Base-by-base conservation (phyloP, 2,888 invertebrate genomes). In the Caprella mutica region DNA sequence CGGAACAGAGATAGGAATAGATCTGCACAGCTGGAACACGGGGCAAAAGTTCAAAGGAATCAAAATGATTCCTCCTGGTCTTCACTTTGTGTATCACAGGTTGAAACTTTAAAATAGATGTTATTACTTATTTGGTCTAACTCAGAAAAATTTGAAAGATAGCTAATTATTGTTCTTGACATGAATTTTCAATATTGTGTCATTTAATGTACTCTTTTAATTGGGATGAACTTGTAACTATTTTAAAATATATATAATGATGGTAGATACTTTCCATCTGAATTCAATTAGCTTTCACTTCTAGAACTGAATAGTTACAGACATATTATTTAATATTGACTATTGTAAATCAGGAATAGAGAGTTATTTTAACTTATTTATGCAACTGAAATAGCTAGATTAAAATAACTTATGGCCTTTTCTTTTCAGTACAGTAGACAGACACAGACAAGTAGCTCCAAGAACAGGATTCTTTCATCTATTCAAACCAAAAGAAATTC, bases 21-120 rank as follows among this genome's bases (percentile, higher is more conserved):
- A 98, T 73, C 78, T 87, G 71, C 85, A 85, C 70, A 81, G 83
- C 0, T 96, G 94, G 86, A 85, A 83, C 65, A 86, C 89, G 0
- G 93, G 87, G 2, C 85, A 87, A 57, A 86, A 86, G 70, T 98
- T 98, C 73, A 80, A 82, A 68, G 98, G 97, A 1, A 81, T 98
- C 27, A 98, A 98, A 78, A 94, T 98, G 94, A 96, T 98, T 68
- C 97, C 97, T 0, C 90, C 93, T 1, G 97, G 97, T 5, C 75
- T 93, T 54, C 97, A 98, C 73, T 94, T 86, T 70, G 77, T 98
- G 17, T 91, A 91, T 76, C 93, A 86, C 71, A 86, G 86, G 77
- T 81, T 78, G 65, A 77, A 78, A 55, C 55, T 19, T 40, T n/a
- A 40, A 40, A 5, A 21, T 40, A 40, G 8, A 19, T 40, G 12